A percentile compares a stretch with the other conserved stretches of the same genome.
Evolutionary conservation across 2,113 vertebrate species (phyloP).

Genomic region (Stegastes partitus): DNA sequence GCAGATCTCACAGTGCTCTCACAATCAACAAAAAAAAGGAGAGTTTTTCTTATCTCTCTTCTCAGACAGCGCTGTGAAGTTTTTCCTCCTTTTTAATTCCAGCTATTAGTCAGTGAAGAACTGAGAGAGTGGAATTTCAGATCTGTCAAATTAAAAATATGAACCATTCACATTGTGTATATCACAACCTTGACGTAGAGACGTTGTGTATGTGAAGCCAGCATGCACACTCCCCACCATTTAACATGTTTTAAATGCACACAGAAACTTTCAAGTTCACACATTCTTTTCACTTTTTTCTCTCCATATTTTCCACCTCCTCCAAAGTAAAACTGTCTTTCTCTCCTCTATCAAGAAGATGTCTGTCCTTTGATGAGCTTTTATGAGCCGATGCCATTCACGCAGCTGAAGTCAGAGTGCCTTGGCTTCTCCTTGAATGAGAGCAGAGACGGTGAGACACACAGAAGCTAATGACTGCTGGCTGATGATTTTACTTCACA

Average conservation of each 20-base stretch:
- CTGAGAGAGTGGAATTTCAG: constrained; percentile 3
- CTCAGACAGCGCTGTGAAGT: background rate
- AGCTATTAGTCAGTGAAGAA: background rate
- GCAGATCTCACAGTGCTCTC: no score
- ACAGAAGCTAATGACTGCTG: background rate
- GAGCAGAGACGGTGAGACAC: background rate
- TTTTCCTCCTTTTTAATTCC: background rate
- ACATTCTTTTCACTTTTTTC: constrained; percentile 22
- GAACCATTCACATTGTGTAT: constrained; percentile 24
- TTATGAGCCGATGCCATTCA: constrained; percentile 9
- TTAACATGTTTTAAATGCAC: constrained; percentile 3
- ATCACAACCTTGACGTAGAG: constrained; percentile 46
- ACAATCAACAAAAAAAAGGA: no score
- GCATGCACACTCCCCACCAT: background rate
- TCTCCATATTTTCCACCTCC: constrained; percentile 9
- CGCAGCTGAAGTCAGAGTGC: constrained; percentile 16
- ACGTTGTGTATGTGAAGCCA: no score
- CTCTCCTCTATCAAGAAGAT: constrained; percentile 7
- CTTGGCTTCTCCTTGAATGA: constrained; percentile 21
- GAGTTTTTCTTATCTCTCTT: constrained; percentile 10
- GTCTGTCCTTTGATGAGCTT: constrained; percentile 35
- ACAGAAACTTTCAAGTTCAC: constrained; percentile 39
- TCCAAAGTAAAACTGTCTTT: constrained; percentile 12
- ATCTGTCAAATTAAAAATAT: background rate
- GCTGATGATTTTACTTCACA: background rate